Base-by-base conservation (phyloP, 2,113 vertebrate genomes). In the Todiramphus saurophagus region DNA sequence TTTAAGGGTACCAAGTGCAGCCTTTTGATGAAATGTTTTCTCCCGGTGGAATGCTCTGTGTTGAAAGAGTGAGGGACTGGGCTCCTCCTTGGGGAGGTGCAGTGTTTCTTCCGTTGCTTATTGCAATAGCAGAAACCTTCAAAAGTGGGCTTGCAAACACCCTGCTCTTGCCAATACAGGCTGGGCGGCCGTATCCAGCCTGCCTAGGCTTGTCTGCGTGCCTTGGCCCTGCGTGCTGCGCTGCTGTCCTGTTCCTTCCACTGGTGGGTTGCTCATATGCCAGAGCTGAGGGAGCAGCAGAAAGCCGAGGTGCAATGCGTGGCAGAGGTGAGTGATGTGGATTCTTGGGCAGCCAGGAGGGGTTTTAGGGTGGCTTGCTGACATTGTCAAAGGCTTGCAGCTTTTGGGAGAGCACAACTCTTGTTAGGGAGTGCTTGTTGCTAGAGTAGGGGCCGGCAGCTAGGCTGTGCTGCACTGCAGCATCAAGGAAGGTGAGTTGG, bases 311-410 rank as follows among this genome's bases (percentile, higher is more conserved):
- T 72, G 76, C 37, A 81, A 19, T 17, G 41, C 67, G 28, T 0
- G 1, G 20, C 2, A 3, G 56, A 0, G 13, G n/a, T 0, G 15
- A 74, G 39, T 7, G 41, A 44, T 31, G 13, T 18, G 48, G 15
- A 28, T 7, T 12, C 44, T 66, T 10, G n/a, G 43, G 37, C 7
- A 23, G 28, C 51, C 62, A 63, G 53, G 14, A 84, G 24, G 44
- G 33, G 6, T 25, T 72, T 89, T 24, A 11, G 25, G 18, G 20
- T 39, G n/a, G 35, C 25, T 76, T 23, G 12, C 16, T 76, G 55
- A 8, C 64, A 41, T 46, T 39, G 64, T 43, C 35, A 90, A 72
- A 83, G 37, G 46, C 7, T 78, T 85, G 9, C 19, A 33, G 63
- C 25, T 84, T 66, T 74, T 33, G 66, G 41, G 58, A 93, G 27